Percentiles rank a stretch among this genome's conserved stretches.
Conservation (phyloP, 1,140 invertebrate genomes). For the Eumeta japonica region DNA sequence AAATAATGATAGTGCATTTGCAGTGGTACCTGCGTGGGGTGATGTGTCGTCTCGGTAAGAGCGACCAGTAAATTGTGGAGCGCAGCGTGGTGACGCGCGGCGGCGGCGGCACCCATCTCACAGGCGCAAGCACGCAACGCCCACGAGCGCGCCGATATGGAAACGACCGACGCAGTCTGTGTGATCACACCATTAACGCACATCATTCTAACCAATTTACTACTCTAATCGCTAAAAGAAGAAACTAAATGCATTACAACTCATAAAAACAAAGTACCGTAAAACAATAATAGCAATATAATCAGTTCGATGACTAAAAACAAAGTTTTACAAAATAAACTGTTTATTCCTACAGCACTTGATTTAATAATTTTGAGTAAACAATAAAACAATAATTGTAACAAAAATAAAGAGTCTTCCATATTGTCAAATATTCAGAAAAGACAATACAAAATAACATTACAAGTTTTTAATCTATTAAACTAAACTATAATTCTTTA, state of each 20-base stretch:
- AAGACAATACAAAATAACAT: too few relatives aligned
- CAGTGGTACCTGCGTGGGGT: slow-evolving; percentile 18
- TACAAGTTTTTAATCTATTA: too few relatives aligned
- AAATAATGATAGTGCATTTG: too few relatives aligned
- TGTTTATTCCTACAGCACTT: too few relatives aligned
- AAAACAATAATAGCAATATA: too few relatives aligned
- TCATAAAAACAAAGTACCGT: neutral
- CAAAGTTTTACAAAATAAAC: too few relatives aligned
- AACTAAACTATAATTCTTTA: too few relatives aligned
- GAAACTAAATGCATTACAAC: neutral
- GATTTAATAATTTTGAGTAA: too few relatives aligned
- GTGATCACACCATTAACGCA: neutral
- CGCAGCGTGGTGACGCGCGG: slow-evolving; percentile 27
- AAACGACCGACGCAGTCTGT: slow-evolving; percentile 26
- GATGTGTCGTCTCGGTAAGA: slow-evolving; percentile 16
- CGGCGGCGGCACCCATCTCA: slow-evolving; percentile 34
- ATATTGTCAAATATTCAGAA: too few relatives aligned
- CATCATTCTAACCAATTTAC: neutral
- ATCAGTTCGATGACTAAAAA: too few relatives aligned
- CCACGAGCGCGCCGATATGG: slow-evolving; percentile 38
- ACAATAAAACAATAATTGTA: too few relatives aligned
- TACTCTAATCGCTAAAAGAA: neutral
- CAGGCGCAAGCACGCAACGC: slow-evolving; percentile 39
- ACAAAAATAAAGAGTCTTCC: too few relatives aligned
- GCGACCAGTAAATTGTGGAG: slow-evolving; percentile 23